Percentiles rank a stretch among this genome's conserved stretches.
These are phyloP conservation scores for Arremon brunneinucha DNA, from an alignment of 2,797 vertebrate genomes.

Conservation along the genomic window DNA sequence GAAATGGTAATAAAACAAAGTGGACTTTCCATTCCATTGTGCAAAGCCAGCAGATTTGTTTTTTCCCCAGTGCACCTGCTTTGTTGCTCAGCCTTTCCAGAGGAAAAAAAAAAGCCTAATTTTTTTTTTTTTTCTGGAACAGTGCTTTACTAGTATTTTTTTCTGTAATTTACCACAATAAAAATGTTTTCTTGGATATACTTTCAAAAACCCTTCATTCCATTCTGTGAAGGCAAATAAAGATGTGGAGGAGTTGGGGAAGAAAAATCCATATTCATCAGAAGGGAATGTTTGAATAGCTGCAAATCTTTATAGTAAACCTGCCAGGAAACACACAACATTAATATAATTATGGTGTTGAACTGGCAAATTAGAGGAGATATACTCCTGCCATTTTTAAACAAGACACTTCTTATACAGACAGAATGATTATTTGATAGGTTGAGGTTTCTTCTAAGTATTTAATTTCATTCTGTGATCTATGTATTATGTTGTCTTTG, in stretches of 20 bases:
- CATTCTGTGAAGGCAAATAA: not conserved
- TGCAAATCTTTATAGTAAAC: not conserved
- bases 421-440: not conserved
- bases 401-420: not conserved
- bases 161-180: not conserved
- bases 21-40: conserved; percentile 22
- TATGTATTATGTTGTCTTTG: not conserved
- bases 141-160: not conserved
- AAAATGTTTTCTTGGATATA: not conserved
- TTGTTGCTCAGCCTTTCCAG: conserved; percentile 15
- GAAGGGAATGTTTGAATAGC: not conserved
- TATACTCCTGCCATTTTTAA: not conserved
- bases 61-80: conserved; percentile 37
- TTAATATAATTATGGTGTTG: not conserved
- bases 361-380: not conserved
- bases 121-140: not conserved
- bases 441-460: not conserved
- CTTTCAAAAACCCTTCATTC: not conserved
- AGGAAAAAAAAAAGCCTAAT: not conserved
- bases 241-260: not conserved
- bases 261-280: not conserved
- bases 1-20: conserved; percentile 40
- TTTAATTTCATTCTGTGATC: not conserved
- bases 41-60: conserved; percentile 46
- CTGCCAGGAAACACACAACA: not conserved